phyloP scores from a whole-genome alignment of 1,140 invertebrate species.

The Tenebrio molitor region DNA sequence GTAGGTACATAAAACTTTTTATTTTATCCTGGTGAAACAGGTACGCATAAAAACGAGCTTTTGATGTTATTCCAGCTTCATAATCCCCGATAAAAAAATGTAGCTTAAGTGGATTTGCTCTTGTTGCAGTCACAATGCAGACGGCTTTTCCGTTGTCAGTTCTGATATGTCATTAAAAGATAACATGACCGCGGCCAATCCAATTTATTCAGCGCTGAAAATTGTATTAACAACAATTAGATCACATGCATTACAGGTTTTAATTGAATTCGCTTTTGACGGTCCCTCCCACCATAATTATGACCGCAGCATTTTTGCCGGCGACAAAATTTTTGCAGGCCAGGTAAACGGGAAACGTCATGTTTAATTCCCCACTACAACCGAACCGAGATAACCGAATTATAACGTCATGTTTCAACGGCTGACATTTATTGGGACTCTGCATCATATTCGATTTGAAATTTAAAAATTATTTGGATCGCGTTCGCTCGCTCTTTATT shows the following conservation, averaged over 20 bases:
- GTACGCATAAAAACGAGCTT: no score
- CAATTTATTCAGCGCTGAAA: conserved; percentile 43
- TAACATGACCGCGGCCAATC: conserved; percentile 45
- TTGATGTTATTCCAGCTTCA: no score
- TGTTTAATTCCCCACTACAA: conserved; percentile 21
- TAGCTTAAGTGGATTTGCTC: not conserved
- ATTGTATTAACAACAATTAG: conserved; percentile 44
- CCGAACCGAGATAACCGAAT: conserved; percentile 24
- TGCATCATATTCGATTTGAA: conserved; percentile 2
- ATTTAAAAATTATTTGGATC: not conserved
- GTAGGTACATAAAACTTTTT: no score
- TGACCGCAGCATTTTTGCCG: conserved; percentile 22
- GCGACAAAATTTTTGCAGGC: conserved; percentile 9
- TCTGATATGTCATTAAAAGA: conserved; percentile 40
- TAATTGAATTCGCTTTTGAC: conserved; percentile 46
- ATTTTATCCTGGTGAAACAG: no score
- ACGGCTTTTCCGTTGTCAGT: conserved; percentile 39
- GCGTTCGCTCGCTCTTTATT: not conserved
- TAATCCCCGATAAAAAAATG: not conserved
- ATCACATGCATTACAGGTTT: conserved; percentile 44
- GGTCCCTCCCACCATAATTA: conserved; percentile 29
- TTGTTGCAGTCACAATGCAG: not conserved
- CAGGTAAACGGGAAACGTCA: conserved; percentile 11
- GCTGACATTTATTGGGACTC: conserved; percentile 26
- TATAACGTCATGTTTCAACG: conserved; percentile 38